Percentiles rank a stretch among this genome's conserved stretches.
Evolutionary conservation across 2,797 vertebrate genomes (phyloP).

Genomic region (Neosalanx taihuensis): DNA sequence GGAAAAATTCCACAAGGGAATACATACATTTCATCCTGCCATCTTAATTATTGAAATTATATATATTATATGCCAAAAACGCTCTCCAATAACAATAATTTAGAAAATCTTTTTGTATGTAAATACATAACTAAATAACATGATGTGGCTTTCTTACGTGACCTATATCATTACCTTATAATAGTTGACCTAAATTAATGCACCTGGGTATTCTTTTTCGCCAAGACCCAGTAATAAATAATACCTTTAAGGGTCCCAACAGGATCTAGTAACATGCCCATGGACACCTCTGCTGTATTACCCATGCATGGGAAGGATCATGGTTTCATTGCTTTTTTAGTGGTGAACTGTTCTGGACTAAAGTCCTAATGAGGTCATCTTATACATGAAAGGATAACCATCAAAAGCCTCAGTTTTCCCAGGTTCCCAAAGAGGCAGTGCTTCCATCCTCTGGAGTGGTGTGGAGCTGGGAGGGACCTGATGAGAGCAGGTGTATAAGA

Average conservation of each 20-base stretch:
- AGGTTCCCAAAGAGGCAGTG: conserved; percentile 19
- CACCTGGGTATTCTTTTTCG: background rate
- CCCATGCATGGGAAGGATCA: background rate
- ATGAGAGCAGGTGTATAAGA: conserved; percentile 25
- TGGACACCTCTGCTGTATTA: background rate
- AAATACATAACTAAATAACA: background rate
- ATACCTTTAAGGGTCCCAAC: background rate
- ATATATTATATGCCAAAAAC: no score
- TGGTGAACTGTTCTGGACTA: conserved; percentile 7
- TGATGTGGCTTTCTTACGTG: background rate
- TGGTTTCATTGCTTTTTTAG: conserved; percentile 19
- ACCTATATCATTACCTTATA: background rate
- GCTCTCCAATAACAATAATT: no score
- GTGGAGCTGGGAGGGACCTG: conserved; percentile 10
- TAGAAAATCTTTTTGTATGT: background rate
- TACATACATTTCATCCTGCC: no score
- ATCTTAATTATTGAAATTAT: no score
- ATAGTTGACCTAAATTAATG: background rate
- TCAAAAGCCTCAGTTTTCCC: conserved; percentile 14
- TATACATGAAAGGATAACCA: conserved; percentile 18
- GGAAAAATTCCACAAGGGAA: no score
- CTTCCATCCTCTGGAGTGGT: conserved; percentile 9
- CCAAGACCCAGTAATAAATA: background rate
- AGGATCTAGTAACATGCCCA: conserved; percentile 4
- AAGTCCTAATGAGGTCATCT: conserved; percentile 21